Base-by-base conservation (phyloP, 35 echinoderm and acorn worm genomes). In the Holothuria glaberrima region DNA sequence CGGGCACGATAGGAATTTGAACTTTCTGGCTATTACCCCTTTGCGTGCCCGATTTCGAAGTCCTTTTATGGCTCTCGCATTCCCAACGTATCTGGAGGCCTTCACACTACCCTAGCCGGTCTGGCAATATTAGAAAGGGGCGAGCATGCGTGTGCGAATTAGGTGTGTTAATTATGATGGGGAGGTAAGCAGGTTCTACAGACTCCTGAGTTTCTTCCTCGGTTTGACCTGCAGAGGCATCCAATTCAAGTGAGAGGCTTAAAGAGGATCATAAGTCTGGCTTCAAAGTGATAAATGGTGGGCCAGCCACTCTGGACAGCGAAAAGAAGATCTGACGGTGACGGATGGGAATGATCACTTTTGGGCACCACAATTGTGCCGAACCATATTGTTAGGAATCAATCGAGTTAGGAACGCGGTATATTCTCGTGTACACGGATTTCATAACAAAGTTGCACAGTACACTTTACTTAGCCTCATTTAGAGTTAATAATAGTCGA, bases 1-100 rank as follows among this genome's bases (percentile, higher is more conserved):
- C 57, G 80, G 80, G 80, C 80, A 84, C 80, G 80, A 84, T 58
- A 84, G 80, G 80, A 84, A 84, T 84, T 84, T 84, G 57, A 84
- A 60, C 80, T 84, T 54, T 60, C 80, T 27, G 52, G 46, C 57
- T 84, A 59, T 30, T 84, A 84, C 80, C 80, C 80, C 80, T 84
- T 63, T 61, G 80, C 52, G 52, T 58, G 52, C 80, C 80, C 80
- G 80, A 29, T 84, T 54, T 30, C 46, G 4, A 84, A 63, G 80
- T 78, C 80, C 80, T 29, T 84, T 84, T 84, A 84, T 61, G 80
- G 80, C 80, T 59, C 54, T 61, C 46, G 80, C 54, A 84, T 84
- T 84, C 80, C 80, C 54, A 84, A 36, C 80, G 52, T 58, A 58
- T 84, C 80, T 16, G 80, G 80, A 84, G 80, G 80, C 80, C 80